Evolutionary conservation across 2,797 vertebrate genomes (phyloP).

Genomic region (Micrastur ruficollis): DNA sequence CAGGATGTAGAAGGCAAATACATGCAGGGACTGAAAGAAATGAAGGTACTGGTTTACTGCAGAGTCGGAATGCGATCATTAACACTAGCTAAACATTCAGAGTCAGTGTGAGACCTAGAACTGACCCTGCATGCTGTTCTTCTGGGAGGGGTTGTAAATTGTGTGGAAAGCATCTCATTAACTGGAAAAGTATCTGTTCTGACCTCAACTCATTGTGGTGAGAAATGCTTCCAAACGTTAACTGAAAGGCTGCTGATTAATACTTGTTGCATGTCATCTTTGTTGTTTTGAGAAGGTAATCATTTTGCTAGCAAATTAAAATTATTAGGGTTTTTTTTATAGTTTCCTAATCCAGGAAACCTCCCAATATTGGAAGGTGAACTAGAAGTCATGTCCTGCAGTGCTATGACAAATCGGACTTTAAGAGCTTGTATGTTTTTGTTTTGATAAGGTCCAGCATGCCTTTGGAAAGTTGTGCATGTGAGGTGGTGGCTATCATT

Average conservation of each 20-base stretch:
- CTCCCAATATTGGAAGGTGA: neutral
- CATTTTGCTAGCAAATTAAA: neutral
- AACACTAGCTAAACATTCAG: conserved; percentile 20
- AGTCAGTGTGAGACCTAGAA: neutral
- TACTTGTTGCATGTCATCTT: neutral
- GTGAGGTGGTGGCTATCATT: neutral
- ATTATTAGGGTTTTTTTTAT: neutral
- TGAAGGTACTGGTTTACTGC: conserved; percentile 83
- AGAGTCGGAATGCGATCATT: neutral
- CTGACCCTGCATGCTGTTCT: neutral
- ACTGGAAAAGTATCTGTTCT: neutral
- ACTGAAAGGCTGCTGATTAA: neutral
- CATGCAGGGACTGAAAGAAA: conserved; percentile 91
- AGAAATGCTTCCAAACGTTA: neutral
- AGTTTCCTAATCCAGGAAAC: neutral
- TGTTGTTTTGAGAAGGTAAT: neutral
- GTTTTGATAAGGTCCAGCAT: neutral
- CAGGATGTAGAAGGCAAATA: conserved; percentile 94
- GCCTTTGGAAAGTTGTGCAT: neutral
- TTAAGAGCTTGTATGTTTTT: neutral
- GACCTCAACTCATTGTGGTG: neutral
- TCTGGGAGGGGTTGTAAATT: neutral
- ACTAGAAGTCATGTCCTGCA: neutral
- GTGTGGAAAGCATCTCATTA: neutral
- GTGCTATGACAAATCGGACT: neutral